Base-by-base conservation (phyloP, 1,140 invertebrate species). In the Drosophila parvula region DNA sequence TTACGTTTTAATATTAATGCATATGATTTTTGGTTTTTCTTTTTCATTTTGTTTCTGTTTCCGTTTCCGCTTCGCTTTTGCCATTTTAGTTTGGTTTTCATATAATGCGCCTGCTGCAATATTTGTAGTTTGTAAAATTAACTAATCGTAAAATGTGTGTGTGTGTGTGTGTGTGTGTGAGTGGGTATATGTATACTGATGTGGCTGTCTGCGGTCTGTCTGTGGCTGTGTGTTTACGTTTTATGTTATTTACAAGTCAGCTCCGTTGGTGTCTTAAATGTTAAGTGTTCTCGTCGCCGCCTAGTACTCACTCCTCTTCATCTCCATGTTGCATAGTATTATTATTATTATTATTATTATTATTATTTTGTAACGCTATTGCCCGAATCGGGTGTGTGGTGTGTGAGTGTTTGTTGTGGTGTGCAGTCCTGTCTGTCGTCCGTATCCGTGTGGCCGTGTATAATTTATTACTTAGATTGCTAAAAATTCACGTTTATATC, bases 401-500 rank as follows among this genome's bases (percentile, higher is more conserved):
- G 12, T 38, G 9, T 62, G 51, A 14, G n/a, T 62, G 36, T 56
- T 12, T 50, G 22, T 47, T 73, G 27, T 38, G 40, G 51, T 59
- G 41, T 65, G 27, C 57, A 32, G 68, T 71, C 44, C 45, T 45
- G 68, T 68, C 12, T 51, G 27, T 30, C 12, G 34, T 63, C n/a
- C 64, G 47, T 69, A 4, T 64, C 5, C 63, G 59, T 74, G 18
- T 69, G 48, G 50, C n/a, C 47, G 60, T 60, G 56, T 78, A 60
- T 79, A 58, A 74, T 84, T 75, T 75, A 75, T 63, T 63, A 74
- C 84, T 89, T 89, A 90, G 70, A 75, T 47, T 89, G 81, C 84
- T 90, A 89, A 81, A 89, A 89, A 90, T 89, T 89, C 84, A 90
- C 84, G 85, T 81, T 89, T 89, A 90, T 90, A 90, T 89, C 64